Conservation (phyloP, 2,113 vertebrate genomes). For the Syngnathus scovelli region DNA sequence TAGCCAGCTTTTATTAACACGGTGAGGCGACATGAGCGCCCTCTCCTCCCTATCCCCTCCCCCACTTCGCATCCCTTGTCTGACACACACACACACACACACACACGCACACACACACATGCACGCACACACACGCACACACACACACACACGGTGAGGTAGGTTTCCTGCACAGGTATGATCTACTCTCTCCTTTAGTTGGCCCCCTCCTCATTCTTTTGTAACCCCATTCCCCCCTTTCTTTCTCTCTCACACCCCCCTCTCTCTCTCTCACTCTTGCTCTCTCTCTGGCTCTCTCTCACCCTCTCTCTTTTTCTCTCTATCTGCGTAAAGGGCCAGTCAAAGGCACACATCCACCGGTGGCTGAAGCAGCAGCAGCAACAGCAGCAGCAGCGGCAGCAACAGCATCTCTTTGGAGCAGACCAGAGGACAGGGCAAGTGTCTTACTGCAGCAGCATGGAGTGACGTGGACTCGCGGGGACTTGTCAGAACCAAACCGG, state of each 20-base stretch:
- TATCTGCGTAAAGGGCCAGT: slow-evolving; percentile 67
- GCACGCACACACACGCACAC: slow-evolving; percentile 10
- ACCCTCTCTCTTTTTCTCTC: slow-evolving; percentile 34
- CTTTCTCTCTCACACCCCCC: slow-evolving; percentile 56
- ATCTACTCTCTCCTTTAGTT: slow-evolving; percentile 36
- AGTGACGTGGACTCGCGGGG: slow-evolving; percentile 2
- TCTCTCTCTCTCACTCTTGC: slow-evolving; percentile 53
- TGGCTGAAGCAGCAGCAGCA: slow-evolving; percentile 33
- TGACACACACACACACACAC: not conserved
- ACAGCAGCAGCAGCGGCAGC: slow-evolving; percentile 17
- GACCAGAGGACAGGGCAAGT: slow-evolving; percentile 22
- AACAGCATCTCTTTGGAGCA: slow-evolving; percentile 10
- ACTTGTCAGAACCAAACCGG: slow-evolving; percentile 21
- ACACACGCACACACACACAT: slow-evolving; percentile 9
- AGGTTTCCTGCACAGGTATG: slow-evolving; percentile 72
- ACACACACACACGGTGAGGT: slow-evolving; percentile 24
- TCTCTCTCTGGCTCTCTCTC: slow-evolving; percentile 33
- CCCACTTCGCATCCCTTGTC: slow-evolving; percentile 13
- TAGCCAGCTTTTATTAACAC: slow-evolving; percentile 69
- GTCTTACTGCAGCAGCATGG: slow-evolving; percentile 2
- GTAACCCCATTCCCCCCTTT: slow-evolving; percentile 38
- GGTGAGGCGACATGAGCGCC: slow-evolving; percentile 60
- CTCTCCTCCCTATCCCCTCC: slow-evolving; percentile 17
- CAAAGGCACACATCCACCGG: slow-evolving; percentile 56
- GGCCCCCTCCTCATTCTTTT: slow-evolving; percentile 27